Evolutionary conservation across 2,113 vertebrate genomes (phyloP), one percentile per base, ranked within the genome.

Genomic region (Solenodon paradoxus): DNA sequence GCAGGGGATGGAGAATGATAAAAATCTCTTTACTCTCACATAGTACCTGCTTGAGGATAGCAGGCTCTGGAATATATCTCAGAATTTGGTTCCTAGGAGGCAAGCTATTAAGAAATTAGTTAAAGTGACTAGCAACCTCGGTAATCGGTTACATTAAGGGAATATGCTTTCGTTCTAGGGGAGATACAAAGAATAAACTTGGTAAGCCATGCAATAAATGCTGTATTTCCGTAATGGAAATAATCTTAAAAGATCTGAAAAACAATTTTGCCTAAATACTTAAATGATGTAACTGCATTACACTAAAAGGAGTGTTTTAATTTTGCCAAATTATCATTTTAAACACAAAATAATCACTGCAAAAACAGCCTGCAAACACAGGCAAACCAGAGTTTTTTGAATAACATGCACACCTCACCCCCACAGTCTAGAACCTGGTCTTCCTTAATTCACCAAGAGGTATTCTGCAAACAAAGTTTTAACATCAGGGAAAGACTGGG

Each of bases 401-500:
- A 63, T 78, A 92, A 64, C 75, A 63, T 5, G n/a, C 68, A 40
- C 9, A 28, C 10, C 45, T 94, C 90, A 42, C 53, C 57, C 38
- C 53, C 47, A n/a, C 90, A 32, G 9, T 16, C 7, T 2, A 51
- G 40, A 78, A 53, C 40, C 32, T 40, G 78, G 22, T 55, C 49
- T 61, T 38, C 20, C 45, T 57, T n/a, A 69, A 51, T 59, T 83
- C 64, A 40, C 69, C 59, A 59, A 30, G 64, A 92, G 45, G 16
- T 88, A 55, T 94, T 93, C 40, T 82, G 59, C 84, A 88, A 94
- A 94, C 59, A 89, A 64, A 87, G 75, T 24, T n/a, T n/a, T n/a
- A 40, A 57, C 28, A 59, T 26, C 32, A 42, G 20, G 40, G 32
- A 42, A 57, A 81, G 51, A 72, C 0, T 22, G 12, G 45, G 78